Percentiles rank a stretch among this genome's conserved stretches.
These are phyloP conservation scores for Gymnarchus niloticus DNA, from an alignment of 2,113 vertebrate species.

Conservation along the genomic window DNA sequence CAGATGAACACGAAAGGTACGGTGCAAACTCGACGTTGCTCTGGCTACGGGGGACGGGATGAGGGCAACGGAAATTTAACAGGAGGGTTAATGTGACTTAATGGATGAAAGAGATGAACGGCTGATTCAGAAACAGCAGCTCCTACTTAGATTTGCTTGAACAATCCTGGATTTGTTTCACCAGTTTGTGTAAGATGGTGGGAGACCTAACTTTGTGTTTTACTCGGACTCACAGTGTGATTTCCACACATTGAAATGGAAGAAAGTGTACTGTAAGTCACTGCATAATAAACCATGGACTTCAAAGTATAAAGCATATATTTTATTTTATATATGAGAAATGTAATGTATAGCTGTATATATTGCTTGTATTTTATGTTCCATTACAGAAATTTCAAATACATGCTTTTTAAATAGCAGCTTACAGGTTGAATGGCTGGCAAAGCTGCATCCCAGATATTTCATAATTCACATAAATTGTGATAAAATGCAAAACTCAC, in stretches of 20 bases:
- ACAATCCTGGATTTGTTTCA: background rate
- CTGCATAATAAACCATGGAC: background rate
- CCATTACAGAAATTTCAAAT: background rate
- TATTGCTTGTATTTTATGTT: background rate
- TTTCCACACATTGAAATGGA: conserved; percentile 3
- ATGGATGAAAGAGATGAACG: background rate
- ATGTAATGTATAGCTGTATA: background rate
- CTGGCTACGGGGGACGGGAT: background rate
- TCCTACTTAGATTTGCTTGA: background rate
- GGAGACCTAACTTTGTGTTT: conserved; percentile 3
- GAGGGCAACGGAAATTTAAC: background rate
- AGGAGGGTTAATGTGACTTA: background rate
- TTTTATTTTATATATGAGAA: background rate
- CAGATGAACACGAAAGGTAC: background rate
- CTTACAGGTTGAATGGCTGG: background rate
- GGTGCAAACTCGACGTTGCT: background rate
- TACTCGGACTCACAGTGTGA: background rate
- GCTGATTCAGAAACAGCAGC: background rate
- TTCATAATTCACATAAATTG: background rate
- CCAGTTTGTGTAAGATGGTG: background rate
- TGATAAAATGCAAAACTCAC: no score
- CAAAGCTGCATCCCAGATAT: background rate
- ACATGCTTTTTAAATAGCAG: background rate
- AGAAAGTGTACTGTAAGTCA: background rate
- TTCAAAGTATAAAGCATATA: background rate